Evolutionary conservation across 2,113 vertebrate genomes (phyloP), one percentile per base, ranked within the genome.

Genomic region (Beaufortia kweichowensis): DNA sequence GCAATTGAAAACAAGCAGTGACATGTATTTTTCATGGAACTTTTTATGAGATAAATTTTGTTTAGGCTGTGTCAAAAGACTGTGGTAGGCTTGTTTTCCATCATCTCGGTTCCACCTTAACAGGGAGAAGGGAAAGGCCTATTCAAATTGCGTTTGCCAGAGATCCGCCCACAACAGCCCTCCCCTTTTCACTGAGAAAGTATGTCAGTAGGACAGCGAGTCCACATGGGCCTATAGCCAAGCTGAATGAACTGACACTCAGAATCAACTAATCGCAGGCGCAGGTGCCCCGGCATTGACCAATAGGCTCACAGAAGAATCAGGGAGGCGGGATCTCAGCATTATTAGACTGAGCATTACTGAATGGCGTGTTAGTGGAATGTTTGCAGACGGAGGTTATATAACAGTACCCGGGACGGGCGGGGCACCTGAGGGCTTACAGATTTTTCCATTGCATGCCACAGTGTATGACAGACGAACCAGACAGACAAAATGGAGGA

Each of bases 141-240:
- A 46, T 81, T 67, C 59, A 77, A 73, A 82, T 79, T 1, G 28
- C 50, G 31, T 75, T 65, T 68, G 59, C 82, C 55, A 17, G 70
- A 33, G 56, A 67, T 23, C 57, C 69, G 14, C 75, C 78, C 79
- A 79, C 81, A 76, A 23, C 82, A 71, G 79, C 66, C 72, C 86
- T 85, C 84, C 69, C 65, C 84, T 80, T 84, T 68, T 87, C 84
- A 89, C 70, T 91, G 88, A 82, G 88, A 93, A 93, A 92, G 89
- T 93, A 89, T 93, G 92, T 93, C 92, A 92, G 92, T 93, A 85
- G 91, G 91, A 91, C 92, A 93, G 86, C 84, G 81, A 69, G 75
- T 88, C 85, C 88, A 90, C 84, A 87, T 89, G 85, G 89, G 87
- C 88, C 89, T 85, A 88, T 87, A 88, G 87, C 88, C 88, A 88